Evolutionary conservation across 2,888 invertebrate genomes (phyloP), one percentile per base, ranked within the genome.

Genomic region (Eremobia ochroleuca): DNA sequence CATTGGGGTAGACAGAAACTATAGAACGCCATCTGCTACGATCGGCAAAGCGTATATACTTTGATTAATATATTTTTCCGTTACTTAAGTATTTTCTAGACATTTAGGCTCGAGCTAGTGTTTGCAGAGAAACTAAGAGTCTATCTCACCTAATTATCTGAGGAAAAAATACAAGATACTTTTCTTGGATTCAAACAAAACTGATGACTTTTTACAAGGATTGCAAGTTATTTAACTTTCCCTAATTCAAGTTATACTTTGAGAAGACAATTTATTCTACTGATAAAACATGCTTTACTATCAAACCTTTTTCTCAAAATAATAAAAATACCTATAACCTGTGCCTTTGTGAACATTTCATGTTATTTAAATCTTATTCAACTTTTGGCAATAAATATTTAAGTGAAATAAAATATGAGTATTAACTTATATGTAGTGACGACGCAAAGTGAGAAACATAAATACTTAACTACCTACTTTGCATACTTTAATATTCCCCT

Each of bases 231-330:
- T 71, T 31, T 8, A 52, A 52, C 34, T 78, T 70, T 55, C 11
- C 18, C 9, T 46, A 46, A 71, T 58, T 80, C 15, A 15, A 64
- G 43, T 71, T 64, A 5, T 46, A 64, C 64, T 76, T 55, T 46
- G 21, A 28, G 18, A 76, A 58, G 28, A 28, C 25, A 28, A 46
- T 34, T 59, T 79, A 55, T 72, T 66, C 31, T 31, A 37, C 34
- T 59, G 34, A 59, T 61, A 15, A 80, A 43, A 61, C 52, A 31
- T 43, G 15, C 15, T 61, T 55, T n/a, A 43, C 8, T 52, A 40
- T 31, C 2, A 74, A 61, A 52, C 15, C 13, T 28, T 66, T 59
- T 28, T 55, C 9, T 66, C 1, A 25, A 58, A 62, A 58, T 55
- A 25, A 31, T 11, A 34, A 78, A 21, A 25, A 52, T 21, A n/a